Percentiles rank a stretch among this genome's conserved stretches.
Conservation (phyloP, 2,797 vertebrate genomes). For the Silurus aristotelis region DNA sequence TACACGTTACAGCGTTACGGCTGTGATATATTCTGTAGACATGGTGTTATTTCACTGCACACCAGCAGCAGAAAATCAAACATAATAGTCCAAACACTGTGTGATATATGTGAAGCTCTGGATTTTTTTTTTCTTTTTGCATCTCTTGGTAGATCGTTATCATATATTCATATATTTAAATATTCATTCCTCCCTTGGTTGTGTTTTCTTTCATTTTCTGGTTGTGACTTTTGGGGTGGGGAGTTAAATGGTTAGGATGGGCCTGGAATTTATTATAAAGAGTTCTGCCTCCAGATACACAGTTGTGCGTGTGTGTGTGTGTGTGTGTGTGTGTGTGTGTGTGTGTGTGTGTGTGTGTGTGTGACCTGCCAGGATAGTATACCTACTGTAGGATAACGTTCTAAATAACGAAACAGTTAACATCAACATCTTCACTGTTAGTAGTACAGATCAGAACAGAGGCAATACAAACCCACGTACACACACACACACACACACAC, state of each 20-base stretch:
- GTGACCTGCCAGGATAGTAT: no score
- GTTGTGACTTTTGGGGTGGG: not conserved
- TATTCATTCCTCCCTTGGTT: constrained; percentile 23
- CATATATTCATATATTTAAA: constrained; percentile 60
- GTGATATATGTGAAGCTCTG: not conserved
- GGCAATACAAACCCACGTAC: no score
- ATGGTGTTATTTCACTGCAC: not conserved
- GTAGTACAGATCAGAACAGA: no score
- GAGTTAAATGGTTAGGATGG: constrained; percentile 37
- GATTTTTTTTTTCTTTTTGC: constrained; percentile 31
- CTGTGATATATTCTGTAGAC: not conserved
- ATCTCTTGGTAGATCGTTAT: constrained; percentile 60
- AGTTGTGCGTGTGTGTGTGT: not conserved
- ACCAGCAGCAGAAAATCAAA: constrained; percentile 2
- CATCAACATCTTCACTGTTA: no score
- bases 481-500: no score
- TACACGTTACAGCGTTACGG: not conserved
- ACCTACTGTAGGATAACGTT: no score
- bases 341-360: constrained; percentile 1
- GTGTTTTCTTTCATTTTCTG: constrained; percentile 20
- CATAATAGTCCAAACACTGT: not conserved
- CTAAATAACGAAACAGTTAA: no score
- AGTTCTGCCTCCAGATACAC: constrained; percentile 6
- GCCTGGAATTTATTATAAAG: constrained; percentile 55
- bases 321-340: not conserved